Evolutionary conservation across 2,888 invertebrate species (phyloP).

Genomic region (Galerucella pusilla): DNA sequence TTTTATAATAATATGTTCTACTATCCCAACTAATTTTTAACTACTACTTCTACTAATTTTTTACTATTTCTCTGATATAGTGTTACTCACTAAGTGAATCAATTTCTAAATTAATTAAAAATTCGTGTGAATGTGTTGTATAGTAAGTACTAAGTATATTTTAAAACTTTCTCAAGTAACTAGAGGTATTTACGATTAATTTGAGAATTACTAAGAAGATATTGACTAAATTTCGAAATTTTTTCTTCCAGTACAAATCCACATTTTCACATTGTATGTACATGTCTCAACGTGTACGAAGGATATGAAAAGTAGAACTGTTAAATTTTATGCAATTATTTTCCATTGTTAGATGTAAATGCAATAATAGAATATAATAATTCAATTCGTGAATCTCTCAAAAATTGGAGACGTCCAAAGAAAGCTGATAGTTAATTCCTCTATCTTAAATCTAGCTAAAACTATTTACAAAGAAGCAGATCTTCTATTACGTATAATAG

Average conservation of each 20-base stretch:
- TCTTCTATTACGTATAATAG: too few species aligned
- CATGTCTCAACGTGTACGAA: constrained; percentile 21
- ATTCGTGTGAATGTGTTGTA: constrained; percentile 16
- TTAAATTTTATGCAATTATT: background rate
- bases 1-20: background rate
- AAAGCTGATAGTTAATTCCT: too few species aligned
- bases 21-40: background rate
- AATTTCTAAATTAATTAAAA: constrained; percentile 14
- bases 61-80: background rate
- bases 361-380: background rate
- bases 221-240: constrained; percentile 9
- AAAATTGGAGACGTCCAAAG: background rate
- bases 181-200: constrained; percentile 3
- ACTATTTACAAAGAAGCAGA: too few species aligned
- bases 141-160: constrained; percentile 27
- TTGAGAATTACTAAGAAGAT: background rate
- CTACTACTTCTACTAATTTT: background rate
- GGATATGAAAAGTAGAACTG: background rate
- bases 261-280: constrained; percentile 28
- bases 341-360: background rate
- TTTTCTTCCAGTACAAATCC: constrained; percentile 37
- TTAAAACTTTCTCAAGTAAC: constrained; percentile 15
- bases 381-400: background rate
- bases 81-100: constrained; percentile 10
- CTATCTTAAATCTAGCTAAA: too few species aligned